A percentile compares a stretch with the other conserved stretches of the same genome.
These are phyloP conservation scores for Oncorhynchus nerka DNA, from an alignment of 2,113 vertebrate genomes.

Conservation along the genomic window DNA sequence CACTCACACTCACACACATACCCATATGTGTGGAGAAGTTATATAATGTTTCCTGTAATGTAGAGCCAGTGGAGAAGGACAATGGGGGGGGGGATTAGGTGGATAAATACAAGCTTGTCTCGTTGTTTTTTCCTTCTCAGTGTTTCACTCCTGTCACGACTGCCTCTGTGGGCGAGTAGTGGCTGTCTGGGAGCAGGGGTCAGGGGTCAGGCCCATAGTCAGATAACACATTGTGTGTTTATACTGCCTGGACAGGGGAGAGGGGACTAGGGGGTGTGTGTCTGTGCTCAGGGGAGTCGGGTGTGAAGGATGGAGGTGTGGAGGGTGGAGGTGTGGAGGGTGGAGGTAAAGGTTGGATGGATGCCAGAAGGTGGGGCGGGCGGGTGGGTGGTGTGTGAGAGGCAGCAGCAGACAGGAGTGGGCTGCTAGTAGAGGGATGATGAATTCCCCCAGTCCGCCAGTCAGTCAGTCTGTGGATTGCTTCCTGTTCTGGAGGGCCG, in stretches of 20 bases:
- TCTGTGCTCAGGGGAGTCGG: neutral
- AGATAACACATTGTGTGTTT: too few relatives aligned
- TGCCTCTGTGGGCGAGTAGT: slow-evolving; percentile 1
- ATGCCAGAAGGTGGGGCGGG: neutral
- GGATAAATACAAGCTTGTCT: neutral
- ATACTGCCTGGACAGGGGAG: too few relatives aligned
- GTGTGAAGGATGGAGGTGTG: neutral
- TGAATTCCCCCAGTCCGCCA: too few relatives aligned
- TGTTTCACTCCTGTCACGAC: slow-evolving; percentile 20
- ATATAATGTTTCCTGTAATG: slow-evolving; percentile 44
- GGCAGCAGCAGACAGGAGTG: neutral
- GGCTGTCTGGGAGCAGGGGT: too few relatives aligned
- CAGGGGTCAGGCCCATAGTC: too few relatives aligned
- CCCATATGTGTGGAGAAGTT: slow-evolving; percentile 41
- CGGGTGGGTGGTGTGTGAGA: neutral
- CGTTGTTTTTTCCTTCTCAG: neutral
- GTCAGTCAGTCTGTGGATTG: too few relatives aligned
- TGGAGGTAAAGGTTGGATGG: neutral
- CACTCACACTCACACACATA: neutral
- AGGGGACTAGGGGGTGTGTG: too few relatives aligned
- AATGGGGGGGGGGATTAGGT: neutral
- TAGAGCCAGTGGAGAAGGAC: neutral
- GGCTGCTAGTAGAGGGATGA: too few relatives aligned
- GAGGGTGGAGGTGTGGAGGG: neutral
- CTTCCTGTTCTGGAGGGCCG: too few relatives aligned